A percentile compares a stretch with the other conserved stretches of the same genome.
Evolutionary conservation across 2,113 vertebrate species (phyloP).

Genomic region (Fregata magnificens): DNA sequence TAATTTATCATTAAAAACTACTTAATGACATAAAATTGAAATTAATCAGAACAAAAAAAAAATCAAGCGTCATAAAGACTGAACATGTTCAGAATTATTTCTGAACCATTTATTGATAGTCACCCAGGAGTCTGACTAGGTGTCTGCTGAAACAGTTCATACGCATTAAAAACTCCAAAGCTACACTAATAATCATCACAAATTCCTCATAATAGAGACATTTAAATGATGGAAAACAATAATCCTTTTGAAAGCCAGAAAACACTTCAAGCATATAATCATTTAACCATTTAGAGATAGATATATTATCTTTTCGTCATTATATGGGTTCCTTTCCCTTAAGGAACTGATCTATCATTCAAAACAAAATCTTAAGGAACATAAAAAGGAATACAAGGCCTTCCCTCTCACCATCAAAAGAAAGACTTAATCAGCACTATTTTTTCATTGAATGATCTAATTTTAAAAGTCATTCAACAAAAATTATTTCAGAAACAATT

Average conservation of each 20-base stretch:
- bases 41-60: not conserved
- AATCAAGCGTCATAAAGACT: fast-evolving
- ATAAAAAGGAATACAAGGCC: not conserved
- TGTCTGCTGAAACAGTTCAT: not conserved
- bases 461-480: not conserved
- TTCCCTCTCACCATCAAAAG: not conserved
- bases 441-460: not conserved
- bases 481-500: not conserved
- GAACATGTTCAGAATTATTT: too few relatives aligned
- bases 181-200: not conserved
- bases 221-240: not conserved
- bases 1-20: not conserved
- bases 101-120: not conserved
- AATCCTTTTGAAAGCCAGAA: not conserved
- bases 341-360: not conserved
- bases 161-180: not conserved
- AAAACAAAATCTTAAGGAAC: not conserved
- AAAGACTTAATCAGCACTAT: not conserved
- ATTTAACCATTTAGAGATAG: not conserved
- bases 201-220: not conserved
- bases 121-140: not conserved
- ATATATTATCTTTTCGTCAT: not conserved
- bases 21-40: not conserved
- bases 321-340: not conserved
- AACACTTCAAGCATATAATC: not conserved